These are phyloP conservation scores for Drosophila lacteicornis DNA, from an alignment of 1,140 invertebrate genomes.

Conservation along the genomic window DNA sequence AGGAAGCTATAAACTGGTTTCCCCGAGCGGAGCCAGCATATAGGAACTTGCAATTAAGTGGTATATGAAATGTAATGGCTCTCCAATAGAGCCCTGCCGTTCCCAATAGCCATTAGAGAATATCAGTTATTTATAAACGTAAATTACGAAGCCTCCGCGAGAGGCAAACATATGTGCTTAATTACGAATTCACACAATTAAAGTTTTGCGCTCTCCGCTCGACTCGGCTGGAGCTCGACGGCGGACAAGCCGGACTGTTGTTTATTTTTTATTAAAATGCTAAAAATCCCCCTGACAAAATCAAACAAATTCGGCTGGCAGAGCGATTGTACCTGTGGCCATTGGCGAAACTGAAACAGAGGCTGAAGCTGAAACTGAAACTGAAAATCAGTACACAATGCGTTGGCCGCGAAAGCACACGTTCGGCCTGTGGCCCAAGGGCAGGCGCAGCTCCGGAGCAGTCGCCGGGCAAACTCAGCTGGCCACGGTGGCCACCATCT, in stretches of 20 bases:
- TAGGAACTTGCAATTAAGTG: constrained; percentile 7
- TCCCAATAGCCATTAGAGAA: constrained; percentile 31
- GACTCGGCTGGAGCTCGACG: constrained; percentile 11
- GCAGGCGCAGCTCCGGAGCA: background rate
- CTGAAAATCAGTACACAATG: constrained; percentile 71
- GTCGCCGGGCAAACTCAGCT: background rate
- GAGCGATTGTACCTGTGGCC: constrained; percentile 45
- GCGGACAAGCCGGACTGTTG: constrained; percentile 26
- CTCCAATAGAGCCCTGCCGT: constrained; percentile 12
- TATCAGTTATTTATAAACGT: constrained; percentile 25
- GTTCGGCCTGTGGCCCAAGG: constrained; percentile 48
- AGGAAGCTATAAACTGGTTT: constrained; percentile 47
- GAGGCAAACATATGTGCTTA: constrained; percentile 45
- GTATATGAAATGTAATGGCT: constrained; percentile 4
- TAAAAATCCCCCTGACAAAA: constrained; percentile 54
- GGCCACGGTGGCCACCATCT: constrained; percentile 53
- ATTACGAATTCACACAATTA: constrained; percentile 68
- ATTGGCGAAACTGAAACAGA: constrained; percentile 53
- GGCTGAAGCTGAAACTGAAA: constrained; percentile 20
- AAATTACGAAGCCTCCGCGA: constrained; percentile 18
- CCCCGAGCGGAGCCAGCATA: background rate
- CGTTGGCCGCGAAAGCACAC: constrained; percentile 76
- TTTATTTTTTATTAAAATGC: constrained; percentile 49
- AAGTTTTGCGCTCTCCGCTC: constrained; percentile 40
- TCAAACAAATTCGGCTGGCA: constrained; percentile 51